Percentiles rank a stretch among this genome's conserved stretches.
These are phyloP conservation scores for Bombus ignitus DNA, from an alignment of 1,140 invertebrate genomes.

Conservation along the genomic window DNA sequence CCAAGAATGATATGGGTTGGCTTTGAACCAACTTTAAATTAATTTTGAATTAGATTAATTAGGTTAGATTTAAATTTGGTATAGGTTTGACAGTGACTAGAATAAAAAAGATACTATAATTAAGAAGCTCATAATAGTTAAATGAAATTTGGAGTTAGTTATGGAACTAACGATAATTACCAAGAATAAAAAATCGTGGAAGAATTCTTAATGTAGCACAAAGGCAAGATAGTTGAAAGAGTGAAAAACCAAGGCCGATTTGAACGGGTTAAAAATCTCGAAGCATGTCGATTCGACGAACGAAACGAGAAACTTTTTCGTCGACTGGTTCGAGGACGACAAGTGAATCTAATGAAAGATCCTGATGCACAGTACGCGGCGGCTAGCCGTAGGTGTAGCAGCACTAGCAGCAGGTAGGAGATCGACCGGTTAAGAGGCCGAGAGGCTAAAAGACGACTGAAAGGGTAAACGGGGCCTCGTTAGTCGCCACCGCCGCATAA, in stretches of 20 bases:
- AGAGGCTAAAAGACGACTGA: constrained; percentile 74
- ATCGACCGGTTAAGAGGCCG: constrained; percentile 72
- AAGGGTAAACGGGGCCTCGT: constrained; percentile 79
- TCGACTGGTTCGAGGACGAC: constrained; percentile 17
- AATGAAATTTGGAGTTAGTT: no score
- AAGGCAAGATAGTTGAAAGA: neutral
- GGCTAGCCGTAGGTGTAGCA: constrained; percentile 61
- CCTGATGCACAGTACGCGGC: constrained; percentile 39
- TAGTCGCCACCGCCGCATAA: constrained; percentile 81
- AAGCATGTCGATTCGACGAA: neutral
- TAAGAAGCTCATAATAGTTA: no score
- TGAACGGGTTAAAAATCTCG: neutral
- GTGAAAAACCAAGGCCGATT: neutral
- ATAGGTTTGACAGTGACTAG: no score
- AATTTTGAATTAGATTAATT: no score
- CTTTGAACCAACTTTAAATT: no score
- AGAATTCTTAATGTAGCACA: neutral
- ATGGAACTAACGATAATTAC: no score
- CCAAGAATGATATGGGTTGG: no score
- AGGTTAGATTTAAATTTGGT: no score
- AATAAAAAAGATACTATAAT: no score
- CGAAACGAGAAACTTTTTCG: constrained; percentile 19
- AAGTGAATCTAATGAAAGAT: constrained; percentile 54
- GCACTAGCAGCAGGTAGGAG: constrained; percentile 71
- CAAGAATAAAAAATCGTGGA: no score